Percentiles rank a stretch among this genome's conserved stretches.
phyloP scores from a whole-genome alignment of 2,888 invertebrate species.

The Philopedon plagiatum region DNA sequence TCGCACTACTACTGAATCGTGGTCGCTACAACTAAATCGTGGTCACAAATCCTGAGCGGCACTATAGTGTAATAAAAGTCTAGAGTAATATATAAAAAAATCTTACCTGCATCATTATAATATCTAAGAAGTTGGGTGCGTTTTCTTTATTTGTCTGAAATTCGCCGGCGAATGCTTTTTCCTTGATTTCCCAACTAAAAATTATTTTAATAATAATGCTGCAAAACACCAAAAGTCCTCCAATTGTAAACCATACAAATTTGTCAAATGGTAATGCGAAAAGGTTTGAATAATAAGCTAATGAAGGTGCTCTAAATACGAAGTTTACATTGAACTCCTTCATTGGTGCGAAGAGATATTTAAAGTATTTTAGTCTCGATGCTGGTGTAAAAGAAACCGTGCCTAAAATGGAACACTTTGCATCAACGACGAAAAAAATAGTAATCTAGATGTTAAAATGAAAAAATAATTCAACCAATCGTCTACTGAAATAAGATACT shows the following conservation, averaged over 20 bases:
- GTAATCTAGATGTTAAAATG: too few relatives aligned
- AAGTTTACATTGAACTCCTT: conserved; percentile 24
- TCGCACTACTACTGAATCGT: too few relatives aligned
- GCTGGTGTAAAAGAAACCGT: conserved; percentile 37
- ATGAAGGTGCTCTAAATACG: conserved; percentile 37
- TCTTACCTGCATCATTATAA: conserved; percentile 40
- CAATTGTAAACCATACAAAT: conserved; percentile 33
- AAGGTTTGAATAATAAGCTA: conserved; percentile 41
- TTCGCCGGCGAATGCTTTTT: background rate
- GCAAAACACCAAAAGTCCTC: conserved; percentile 15
- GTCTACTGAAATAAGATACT: too few relatives aligned
- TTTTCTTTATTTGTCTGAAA: conserved; percentile 14
- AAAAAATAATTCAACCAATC: background rate
- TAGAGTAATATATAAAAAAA: background rate
- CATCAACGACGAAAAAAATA: too few relatives aligned
- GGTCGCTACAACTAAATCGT: too few relatives aligned
- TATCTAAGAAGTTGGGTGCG: conserved; percentile 30
- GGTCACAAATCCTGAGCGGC: too few relatives aligned
- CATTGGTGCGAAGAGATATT: conserved; percentile 33
- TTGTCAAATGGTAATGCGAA: conserved; percentile 36
- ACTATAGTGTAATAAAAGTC: too few relatives aligned
- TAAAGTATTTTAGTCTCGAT: conserved; percentile 33
- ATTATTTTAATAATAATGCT: conserved; percentile 19
- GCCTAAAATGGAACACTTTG: too few relatives aligned
- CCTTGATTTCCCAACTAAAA: conserved; percentile 31